Conservation (phyloP, 2,113 vertebrate species). For the Monarcha castaneiventris region DNA sequence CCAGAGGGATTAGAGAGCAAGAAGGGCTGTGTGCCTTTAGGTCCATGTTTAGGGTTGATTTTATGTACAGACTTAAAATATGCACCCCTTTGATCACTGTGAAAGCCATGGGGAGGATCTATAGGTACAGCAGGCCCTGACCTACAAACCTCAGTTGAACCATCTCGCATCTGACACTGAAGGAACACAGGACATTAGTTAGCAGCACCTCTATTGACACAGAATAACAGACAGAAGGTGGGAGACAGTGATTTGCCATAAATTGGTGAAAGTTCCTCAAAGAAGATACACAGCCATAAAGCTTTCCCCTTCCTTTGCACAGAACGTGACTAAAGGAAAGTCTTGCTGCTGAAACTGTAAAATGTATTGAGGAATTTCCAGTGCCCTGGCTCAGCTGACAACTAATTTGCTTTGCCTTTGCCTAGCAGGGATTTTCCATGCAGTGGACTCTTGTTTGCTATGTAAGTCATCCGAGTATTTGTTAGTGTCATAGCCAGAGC, state of each 20-base stretch:
- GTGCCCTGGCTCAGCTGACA: slow-evolving; percentile 14
- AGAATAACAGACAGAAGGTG: not conserved
- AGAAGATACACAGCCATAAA: not conserved
- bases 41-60: not conserved
- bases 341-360: not conserved
- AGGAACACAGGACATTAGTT: not conserved
- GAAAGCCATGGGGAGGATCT: not conserved
- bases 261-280: not conserved
- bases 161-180: not conserved
- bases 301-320: not conserved
- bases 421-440: slow-evolving; percentile 65
- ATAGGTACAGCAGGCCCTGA: not conserved
- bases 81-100: not conserved
- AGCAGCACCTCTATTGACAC: not conserved
- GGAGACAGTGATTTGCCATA: not conserved
- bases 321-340: not conserved
- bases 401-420: slow-evolving; percentile 51
- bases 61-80: not conserved
- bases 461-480: slow-evolving; percentile 56
- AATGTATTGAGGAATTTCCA: slow-evolving; percentile 37
- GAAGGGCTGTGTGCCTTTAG: not conserved
- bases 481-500: slow-evolving; percentile 51
- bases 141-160: not conserved
- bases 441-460: slow-evolving; percentile 44
- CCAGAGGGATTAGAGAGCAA: not conserved